These are phyloP conservation scores for Drosophila albomicans DNA, from an alignment of 1,140 invertebrate genomes.

Conservation along the genomic window DNA sequence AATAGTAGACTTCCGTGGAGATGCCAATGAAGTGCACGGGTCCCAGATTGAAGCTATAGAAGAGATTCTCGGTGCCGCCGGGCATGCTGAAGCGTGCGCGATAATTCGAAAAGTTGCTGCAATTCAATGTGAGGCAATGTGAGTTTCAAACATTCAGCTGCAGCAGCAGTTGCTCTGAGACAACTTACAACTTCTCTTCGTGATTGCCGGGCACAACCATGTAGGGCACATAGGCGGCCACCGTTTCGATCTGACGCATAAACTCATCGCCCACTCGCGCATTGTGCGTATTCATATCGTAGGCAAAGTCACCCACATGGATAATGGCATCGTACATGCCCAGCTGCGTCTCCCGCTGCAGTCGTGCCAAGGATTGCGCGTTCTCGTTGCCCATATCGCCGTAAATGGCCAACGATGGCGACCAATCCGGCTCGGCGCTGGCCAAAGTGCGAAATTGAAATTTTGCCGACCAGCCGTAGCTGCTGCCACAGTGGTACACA, in stretches of 20 bases:
- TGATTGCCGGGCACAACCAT: conserved; percentile 98
- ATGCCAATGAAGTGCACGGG: conserved; percentile 96
- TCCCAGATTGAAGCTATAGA: conserved; percentile 96
- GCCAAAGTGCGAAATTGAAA: conserved; percentile 90
- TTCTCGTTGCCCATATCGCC: conserved; percentile 97
- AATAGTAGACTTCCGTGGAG: conserved; percentile 98
- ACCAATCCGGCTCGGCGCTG: conserved; percentile 88
- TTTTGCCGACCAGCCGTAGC: conserved; percentile 91
- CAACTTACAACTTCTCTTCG: conserved; percentile 92
- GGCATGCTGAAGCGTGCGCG: conserved; percentile 96
- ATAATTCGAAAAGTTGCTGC: conserved; percentile 95
- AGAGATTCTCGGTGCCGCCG: conserved; percentile 90
- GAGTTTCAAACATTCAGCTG: not conserved
- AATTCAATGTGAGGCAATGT: conserved; percentile 67
- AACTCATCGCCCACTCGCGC: conserved; percentile 94
- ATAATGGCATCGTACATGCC: conserved; percentile 94
- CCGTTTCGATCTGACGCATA: conserved; percentile 94
- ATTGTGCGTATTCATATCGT: conserved; percentile 95
- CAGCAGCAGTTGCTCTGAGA: too few species aligned
- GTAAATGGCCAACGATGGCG: conserved; percentile 93
- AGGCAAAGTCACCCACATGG: conserved; percentile 98
- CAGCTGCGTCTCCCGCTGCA: conserved; percentile 93
- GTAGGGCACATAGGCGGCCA: conserved; percentile 95
- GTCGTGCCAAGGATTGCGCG: conserved; percentile 91
- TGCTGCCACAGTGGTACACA: conserved; percentile 94